A percentile compares a stretch with the other conserved stretches of the same genome.
These are phyloP conservation scores for Heterocephalus glaber DNA, from an alignment of 2,113 vertebrate species.

Conservation along the genomic window DNA sequence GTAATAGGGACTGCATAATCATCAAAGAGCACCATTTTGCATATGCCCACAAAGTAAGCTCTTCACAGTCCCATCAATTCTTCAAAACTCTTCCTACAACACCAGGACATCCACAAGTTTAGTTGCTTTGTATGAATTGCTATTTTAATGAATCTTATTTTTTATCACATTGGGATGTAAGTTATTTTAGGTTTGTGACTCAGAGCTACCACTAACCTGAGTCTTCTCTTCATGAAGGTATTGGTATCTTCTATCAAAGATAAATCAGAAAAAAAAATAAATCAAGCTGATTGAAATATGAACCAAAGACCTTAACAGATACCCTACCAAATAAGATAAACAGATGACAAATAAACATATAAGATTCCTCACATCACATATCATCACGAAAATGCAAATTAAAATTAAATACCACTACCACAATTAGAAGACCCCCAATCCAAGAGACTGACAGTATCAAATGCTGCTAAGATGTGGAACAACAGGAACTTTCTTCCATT, in stretches of 20 bases:
- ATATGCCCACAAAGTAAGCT: not conserved
- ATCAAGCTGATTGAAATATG: not conserved
- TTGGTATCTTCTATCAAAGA: slow-evolving; percentile 59
- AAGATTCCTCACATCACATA: not conserved
- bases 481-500: not conserved
- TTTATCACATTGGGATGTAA: slow-evolving; percentile 46
- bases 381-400: not conserved
- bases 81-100: not conserved
- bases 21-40: slow-evolving; percentile 18
- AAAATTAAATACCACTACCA: not conserved
- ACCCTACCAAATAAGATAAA: not conserved
- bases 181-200: slow-evolving; percentile 37
- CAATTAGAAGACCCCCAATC: not conserved
- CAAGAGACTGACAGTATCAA: not conserved
- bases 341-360: not conserved
- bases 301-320: not conserved
- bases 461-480: not conserved
- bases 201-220: slow-evolving; percentile 35
- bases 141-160: slow-evolving; percentile 56
- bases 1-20: slow-evolving; percentile 44
- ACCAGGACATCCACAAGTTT: slow-evolving; percentile 47
- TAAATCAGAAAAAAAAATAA: slow-evolving; percentile 47
- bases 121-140: slow-evolving; percentile 55
- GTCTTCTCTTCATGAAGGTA: slow-evolving; percentile 65
- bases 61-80: not conserved